Evolutionary conservation across 1,140 invertebrate genomes (phyloP), one percentile per base, ranked within the genome.

Genomic region (Bacillus rossius): DNA sequence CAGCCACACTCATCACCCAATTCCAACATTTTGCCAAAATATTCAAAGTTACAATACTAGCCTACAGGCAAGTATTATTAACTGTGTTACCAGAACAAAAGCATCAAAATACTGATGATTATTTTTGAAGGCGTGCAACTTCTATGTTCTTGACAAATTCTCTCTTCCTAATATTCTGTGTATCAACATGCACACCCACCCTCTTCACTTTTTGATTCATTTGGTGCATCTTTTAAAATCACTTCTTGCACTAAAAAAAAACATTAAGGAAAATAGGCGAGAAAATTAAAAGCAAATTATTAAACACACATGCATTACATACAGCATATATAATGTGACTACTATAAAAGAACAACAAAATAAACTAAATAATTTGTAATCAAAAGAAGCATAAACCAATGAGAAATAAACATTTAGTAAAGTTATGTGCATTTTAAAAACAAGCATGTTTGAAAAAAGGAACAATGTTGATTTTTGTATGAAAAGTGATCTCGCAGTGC

Each of bases 161-260:
- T 34, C 29, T 7, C 5, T 10, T 4, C 29, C 29, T 34, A 34
- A 34, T 10, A 34, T 34, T 34, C 10, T 34, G 29, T 34, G 10
- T 20, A 69, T 84, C 84, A 96, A 79, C 93, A 96, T 78, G 91
- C 86, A 84, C 93, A 96, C 73, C 89, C 88, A 71, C 90, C 88
- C 77, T 95, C 92, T 67, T 86, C 84, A 76, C 91, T 89, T 83
- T 88, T 89, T 69, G 82, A 85, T 82, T 97, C 94, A 68, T 89
- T 89, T 64, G 93, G 92, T 70, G 93, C 91, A 73, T 97, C 94
- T 83, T 96, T 94, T 73, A 97, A 86, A 74, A 96, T 90, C 77
- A 98, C 93, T 85, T 97, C 95, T 84, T 96, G 94, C 92, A 97
- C 92, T 95, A 80, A 76, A 77, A 77, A n/a, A 70, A 69, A 60